Percentiles rank a stretch among this genome's conserved stretches.
These are phyloP conservation scores for Mesorhabditis spiculigera DNA, from an alignment of 2,888 invertebrate species.

Conservation along the genomic window DNA sequence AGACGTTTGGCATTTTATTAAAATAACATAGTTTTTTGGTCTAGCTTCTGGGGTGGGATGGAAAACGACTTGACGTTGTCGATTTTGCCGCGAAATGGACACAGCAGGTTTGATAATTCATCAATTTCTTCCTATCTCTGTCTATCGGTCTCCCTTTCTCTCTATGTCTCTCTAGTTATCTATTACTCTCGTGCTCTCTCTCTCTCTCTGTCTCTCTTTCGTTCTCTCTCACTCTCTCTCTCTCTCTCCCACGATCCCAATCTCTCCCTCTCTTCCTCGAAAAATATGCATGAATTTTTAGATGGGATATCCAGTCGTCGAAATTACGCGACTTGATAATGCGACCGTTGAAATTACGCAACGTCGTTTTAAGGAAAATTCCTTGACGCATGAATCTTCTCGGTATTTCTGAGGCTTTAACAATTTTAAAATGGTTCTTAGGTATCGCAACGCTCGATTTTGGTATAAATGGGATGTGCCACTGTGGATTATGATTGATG, in stretches of 20 bases:
- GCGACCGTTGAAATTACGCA: conserved; percentile 43
- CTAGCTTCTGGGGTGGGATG: conserved; percentile 28
- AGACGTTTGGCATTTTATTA: not conserved
- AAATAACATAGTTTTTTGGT: not conserved
- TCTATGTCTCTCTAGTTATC: too few relatives aligned
- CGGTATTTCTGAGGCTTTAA: not conserved
- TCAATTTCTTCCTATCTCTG: not conserved
- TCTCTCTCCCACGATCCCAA: too few relatives aligned
- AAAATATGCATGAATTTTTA: conserved; percentile 8
- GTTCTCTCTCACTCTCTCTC: too few relatives aligned
- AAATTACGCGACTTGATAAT: conserved; percentile 41
- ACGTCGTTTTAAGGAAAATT: conserved; percentile 44
- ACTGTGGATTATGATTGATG: conserved; percentile 22
- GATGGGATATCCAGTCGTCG: conserved; percentile 47
- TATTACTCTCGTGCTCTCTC: too few relatives aligned
- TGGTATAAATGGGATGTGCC: conserved; percentile 57
- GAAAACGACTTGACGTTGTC: conserved; percentile 48
- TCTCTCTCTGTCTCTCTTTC: too few relatives aligned
- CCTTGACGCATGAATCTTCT: not conserved
- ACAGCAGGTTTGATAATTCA: conserved; percentile 67
- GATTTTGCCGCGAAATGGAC: conserved; percentile 78
- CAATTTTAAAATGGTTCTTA: conserved; percentile 7
- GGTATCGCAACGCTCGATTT: conserved; percentile 44
- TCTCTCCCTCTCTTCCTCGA: too few relatives aligned
- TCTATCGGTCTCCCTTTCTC: too few relatives aligned